Base-by-base conservation (phyloP, 2,888 invertebrate genomes). In the Xanthorhoe designata region DNA sequence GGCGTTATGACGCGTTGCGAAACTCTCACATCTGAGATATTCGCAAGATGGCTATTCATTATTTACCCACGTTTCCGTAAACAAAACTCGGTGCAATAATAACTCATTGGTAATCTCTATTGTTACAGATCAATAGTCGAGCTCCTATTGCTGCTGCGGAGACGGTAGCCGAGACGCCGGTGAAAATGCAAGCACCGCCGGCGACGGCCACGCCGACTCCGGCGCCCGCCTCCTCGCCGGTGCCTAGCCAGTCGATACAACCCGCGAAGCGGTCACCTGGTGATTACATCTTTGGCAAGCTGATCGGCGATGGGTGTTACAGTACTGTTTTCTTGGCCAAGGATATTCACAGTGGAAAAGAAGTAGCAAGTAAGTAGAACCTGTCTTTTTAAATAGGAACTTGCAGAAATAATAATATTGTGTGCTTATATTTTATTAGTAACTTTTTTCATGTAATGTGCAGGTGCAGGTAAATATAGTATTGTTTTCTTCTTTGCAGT, bases 241-340 rank as follows among this genome's bases (percentile, higher is more conserved):
- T 91, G 35, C 85, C 91, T 58, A 89, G 86, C 82, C 85, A 93
- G 80, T 78, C 91, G 71, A 81, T 82, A 74, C 87, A 81, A 71
- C 85, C 94, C 54, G 91, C 95, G 57, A 97, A 97, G 85, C 94
- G 96, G 79, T 95, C 96, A 18, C 96, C 98, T 62, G 96, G 96
- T 83, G 99, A 99, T 92, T 99, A 97, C 88, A 96, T 97, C 81
- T 99, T 99, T 93, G 98, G 98, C 66, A 98, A 98, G 94, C 95
- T 97, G 71, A 97, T 99, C 79, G 99, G 99, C 72, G 99, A 99
- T 90, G 99, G 99, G 73, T 98, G 99, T 86, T 99, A 98, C 89
- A 99, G 99, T 80, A 98, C 97, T 68, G 99, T 99, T 60, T 99
- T 98, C 89, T 94, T 98, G 75, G 98, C 98, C 59, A 98, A 97